Evolutionary conservation across 1,140 invertebrate species (phyloP), one percentile per base, ranked within the genome.

Genomic region (Brachionus rotundiformis): DNA sequence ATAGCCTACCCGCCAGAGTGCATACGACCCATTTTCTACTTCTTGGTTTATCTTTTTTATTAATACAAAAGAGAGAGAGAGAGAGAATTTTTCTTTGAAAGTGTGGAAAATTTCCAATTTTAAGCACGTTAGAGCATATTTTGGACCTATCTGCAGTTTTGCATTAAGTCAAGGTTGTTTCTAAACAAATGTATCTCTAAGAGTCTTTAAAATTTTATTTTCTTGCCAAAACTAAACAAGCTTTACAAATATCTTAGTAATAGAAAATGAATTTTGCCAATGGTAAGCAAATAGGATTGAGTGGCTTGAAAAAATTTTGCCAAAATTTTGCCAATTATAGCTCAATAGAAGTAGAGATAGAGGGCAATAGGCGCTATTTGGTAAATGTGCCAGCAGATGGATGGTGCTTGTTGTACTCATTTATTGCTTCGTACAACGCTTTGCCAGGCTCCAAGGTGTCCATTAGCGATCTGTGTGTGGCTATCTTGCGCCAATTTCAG

Each of bases 1-100:
- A 73, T 25, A 36, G 59, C 76, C 36, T 79, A 79, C 54, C 79
- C 79, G 39, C 27, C 39, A 36, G 79, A 65, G 79, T 81, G 79
- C 79, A 81, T 81, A 81, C 79, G 79, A 81, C 79, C 79, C 79
- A 81, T 81, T 81, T 81, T 81, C 7, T 16, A 39, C 13, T 19
- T 41, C 11, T 63, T 79, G 13, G 25, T 31, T 29, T 27, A 13
- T 65, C 61, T 65, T 54, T 54, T 19, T 1, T 54, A 19, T 54
- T 54, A 7, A 16, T 8, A 41, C 39, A 41, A 10, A 4, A 41
- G 23, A 54, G 47, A 54, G 47, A 49, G 47, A 49, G 16, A 49
- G 47, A 54, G 47, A 54, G 47, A 54, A 54, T 54, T 54, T 54
- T 54, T 54, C 47, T 54, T 54, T 54, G 47, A 54, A 54, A 54